A percentile compares a stretch with the other conserved stretches of the same genome.
phyloP scores from a whole-genome alignment of 2,113 vertebrate genomes.

The Aegotheles bennettii region DNA sequence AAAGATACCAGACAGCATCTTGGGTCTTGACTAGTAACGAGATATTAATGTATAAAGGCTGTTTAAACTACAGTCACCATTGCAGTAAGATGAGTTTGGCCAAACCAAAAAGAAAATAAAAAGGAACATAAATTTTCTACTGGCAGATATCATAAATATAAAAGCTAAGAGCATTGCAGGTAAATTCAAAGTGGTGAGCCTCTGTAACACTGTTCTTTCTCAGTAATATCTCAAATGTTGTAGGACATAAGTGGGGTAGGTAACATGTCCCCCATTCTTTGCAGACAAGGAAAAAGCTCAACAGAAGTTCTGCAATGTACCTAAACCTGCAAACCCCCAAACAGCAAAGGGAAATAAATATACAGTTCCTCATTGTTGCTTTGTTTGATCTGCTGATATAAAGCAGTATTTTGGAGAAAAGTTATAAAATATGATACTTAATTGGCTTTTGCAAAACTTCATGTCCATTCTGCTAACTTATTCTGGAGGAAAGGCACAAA shows the following conservation, averaged over 20 bases:
- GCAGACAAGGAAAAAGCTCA: background rate
- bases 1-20: background rate
- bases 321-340: background rate
- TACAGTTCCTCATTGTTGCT: background rate
- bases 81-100: background rate
- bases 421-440: background rate
- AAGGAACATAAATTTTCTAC: background rate
- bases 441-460: background rate
- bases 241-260: background rate
- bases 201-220: background rate
- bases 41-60: background rate
- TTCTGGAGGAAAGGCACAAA: background rate
- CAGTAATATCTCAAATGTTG: background rate
- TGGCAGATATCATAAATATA: constrained; percentile 21
- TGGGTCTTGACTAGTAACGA: background rate
- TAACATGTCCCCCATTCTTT: background rate
- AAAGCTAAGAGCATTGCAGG: background rate
- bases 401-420: background rate
- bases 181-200: background rate
- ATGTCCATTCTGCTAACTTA: background rate
- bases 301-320: background rate
- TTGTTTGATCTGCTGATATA: background rate
- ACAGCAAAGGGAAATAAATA: background rate
- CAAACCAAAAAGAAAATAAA: background rate
- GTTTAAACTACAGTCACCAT: background rate